Conservation (phyloP, 2,888 invertebrate genomes). For the Pseudococcus jackbeardsleyi region DNA sequence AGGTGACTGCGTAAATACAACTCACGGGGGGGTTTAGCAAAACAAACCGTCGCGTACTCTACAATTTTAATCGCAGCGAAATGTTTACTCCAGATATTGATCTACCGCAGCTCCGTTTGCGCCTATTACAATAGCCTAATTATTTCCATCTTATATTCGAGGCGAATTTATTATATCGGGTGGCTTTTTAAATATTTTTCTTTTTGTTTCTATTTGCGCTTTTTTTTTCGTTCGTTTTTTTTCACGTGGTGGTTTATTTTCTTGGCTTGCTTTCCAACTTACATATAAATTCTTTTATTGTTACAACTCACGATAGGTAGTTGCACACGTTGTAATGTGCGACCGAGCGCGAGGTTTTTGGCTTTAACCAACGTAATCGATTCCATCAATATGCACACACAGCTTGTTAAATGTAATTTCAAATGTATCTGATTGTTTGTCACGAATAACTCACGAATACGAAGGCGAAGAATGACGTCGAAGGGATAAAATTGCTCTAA, state of each 20-base stretch:
- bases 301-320: conserved; percentile 27
- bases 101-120: conserved; percentile 39
- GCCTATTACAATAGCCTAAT: conserved; percentile 58
- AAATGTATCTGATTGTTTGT: conserved; percentile 48
- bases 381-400: not conserved
- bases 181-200: not conserved
- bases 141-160: conserved; percentile 35
- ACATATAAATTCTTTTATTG: conserved; percentile 6
- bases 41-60: conserved; percentile 61
- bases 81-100: conserved; percentile 60
- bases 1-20: conserved; percentile 63
- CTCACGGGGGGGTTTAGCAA: conserved; percentile 61
- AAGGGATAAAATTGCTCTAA: conserved; percentile 2
- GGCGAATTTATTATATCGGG: conserved; percentile 23
- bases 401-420: conserved; percentile 50
- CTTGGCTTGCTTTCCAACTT: not conserved
- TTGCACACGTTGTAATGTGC: not conserved
- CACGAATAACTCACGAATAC: not conserved
- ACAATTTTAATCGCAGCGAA: conserved; percentile 56
- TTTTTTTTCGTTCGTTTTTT: not conserved
- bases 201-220: not conserved
- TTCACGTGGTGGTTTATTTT: not conserved
- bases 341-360: conserved; percentile 19
- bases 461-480: not conserved
- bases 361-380: not conserved